Percentiles rank a stretch among this genome's conserved stretches.
Conservation (phyloP, 2,113 vertebrate genomes). For the Climacteris rufus region DNA sequence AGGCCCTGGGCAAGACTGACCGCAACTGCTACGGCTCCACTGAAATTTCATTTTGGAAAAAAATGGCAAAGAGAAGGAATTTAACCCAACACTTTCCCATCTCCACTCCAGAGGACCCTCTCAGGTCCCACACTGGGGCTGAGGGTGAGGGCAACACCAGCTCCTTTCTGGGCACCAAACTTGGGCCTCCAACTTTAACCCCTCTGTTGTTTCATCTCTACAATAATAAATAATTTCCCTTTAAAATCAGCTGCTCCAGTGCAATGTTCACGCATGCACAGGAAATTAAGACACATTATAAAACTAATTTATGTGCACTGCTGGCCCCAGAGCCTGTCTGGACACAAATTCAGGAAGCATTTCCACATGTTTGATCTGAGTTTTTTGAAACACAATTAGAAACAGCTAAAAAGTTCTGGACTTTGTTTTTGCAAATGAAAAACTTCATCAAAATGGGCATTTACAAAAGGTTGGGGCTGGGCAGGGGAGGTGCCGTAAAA, state of each 20-base stretch:
- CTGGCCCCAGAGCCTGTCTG: background rate
- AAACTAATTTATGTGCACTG: background rate
- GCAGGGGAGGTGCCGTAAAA: background rate
- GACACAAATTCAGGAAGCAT: background rate
- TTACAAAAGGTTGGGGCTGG: background rate
- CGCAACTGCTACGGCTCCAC: background rate
- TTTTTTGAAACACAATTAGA: background rate
- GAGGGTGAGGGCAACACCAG: background rate
- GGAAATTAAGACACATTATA: background rate
- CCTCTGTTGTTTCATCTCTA: background rate
- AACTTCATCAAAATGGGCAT: background rate
- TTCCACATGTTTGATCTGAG: background rate
- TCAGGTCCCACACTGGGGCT: rapidly evolving
- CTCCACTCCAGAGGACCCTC: background rate
- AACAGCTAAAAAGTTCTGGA: background rate
- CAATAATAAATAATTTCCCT: background rate
- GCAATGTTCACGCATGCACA: background rate
- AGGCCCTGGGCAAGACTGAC: background rate
- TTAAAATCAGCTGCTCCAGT: background rate
- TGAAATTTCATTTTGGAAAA: background rate
- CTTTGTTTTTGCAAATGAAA: background rate
- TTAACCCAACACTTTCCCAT: background rate
- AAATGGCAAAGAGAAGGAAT: background rate
- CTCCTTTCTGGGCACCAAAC: background rate
- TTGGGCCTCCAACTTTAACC: background rate